Base-by-base conservation (phyloP, 92 coral and sea anemone genomes). In the Zoanthus sociatus region DNA sequence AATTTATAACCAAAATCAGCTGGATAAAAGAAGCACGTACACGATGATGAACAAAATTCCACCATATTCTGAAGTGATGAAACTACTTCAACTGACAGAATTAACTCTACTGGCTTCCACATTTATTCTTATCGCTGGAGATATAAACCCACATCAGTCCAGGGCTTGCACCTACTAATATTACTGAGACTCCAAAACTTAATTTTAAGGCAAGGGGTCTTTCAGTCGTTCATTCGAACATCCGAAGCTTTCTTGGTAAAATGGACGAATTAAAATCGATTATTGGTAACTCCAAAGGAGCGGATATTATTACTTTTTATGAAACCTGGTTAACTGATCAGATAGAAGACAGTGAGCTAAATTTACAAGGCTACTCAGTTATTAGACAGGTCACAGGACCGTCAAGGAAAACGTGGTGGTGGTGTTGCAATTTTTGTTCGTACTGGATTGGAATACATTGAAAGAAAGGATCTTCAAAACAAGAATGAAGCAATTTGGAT, bases 241-340 rank as follows among this genome's bases (percentile, higher is more conserved):
- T 84, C 58, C 88, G 88, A 84, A 84, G 88, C 78, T 82, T 84
- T 84, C 88, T 84, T 67, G 88, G 88, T 45, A 84, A 84, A 78
- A 84, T 84, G 88, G 88, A 84, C 75, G 68, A 78, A 78, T 50
- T 50, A 78, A 18, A 50, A 42, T 13, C 26, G 66, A 58, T 46
- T 33, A 33, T 33, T 33, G 46, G 3, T 72, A 72, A 33, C n/a
- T 33, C 15, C 46, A 72, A 72, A 33, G 51, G n/a, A 72, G 17
- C 46, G 51, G 51, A 17, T 11, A 0, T 58, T 31, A 20, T 37
- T 26, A 53, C 84, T n/a, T 54, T 78, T 21, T 50, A 72, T 78
- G 84, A 78, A 78, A 78, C 84, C 84, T 78, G 84, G 44, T 70
- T 78, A 78, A 55, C 63, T 78, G 68, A 78, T 56, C 53, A 56